Evolutionary conservation across 2,797 vertebrate genomes (phyloP).

Genomic region (Gallirallus australis): DNA sequence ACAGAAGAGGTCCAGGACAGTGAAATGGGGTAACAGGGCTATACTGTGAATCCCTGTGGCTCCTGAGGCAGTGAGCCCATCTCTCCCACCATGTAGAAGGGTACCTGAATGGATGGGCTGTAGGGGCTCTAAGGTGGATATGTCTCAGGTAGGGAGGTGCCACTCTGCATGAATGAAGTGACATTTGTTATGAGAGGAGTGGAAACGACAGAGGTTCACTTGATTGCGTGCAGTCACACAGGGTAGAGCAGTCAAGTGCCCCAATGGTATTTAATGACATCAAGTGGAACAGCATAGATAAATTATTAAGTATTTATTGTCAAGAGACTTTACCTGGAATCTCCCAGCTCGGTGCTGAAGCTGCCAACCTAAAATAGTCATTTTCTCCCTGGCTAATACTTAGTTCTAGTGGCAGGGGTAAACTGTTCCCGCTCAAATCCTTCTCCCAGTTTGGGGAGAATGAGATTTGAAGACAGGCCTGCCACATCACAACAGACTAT

Average conservation of each 20-base stretch:
- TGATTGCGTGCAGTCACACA: accelerated
- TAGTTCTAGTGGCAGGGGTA: not conserved
- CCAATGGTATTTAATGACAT: not conserved
- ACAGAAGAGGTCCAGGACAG: not conserved
- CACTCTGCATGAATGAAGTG: not conserved
- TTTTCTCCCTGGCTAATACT: not conserved
- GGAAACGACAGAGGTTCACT: not conserved
- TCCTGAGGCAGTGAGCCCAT: not conserved
- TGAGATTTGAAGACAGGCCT: not conserved
- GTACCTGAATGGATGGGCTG: not conserved
- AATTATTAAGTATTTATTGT: not conserved
- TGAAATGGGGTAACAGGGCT: not conserved
- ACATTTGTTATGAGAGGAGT: not conserved
- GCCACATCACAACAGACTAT: not conserved
- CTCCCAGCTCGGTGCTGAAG: not conserved
- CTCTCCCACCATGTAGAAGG: not conserved
- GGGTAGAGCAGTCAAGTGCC: not conserved
- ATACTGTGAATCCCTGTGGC: not conserved
- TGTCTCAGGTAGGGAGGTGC: not conserved
- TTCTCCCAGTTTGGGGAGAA: not conserved
- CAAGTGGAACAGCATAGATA: not conserved
- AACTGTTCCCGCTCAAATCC: not conserved
- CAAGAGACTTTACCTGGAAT: not conserved
- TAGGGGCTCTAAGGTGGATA: too few relatives aligned
- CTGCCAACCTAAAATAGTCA: not conserved